Conservation (phyloP, 2,797 vertebrate genomes). For the Hydrolagus colliei region DNA sequence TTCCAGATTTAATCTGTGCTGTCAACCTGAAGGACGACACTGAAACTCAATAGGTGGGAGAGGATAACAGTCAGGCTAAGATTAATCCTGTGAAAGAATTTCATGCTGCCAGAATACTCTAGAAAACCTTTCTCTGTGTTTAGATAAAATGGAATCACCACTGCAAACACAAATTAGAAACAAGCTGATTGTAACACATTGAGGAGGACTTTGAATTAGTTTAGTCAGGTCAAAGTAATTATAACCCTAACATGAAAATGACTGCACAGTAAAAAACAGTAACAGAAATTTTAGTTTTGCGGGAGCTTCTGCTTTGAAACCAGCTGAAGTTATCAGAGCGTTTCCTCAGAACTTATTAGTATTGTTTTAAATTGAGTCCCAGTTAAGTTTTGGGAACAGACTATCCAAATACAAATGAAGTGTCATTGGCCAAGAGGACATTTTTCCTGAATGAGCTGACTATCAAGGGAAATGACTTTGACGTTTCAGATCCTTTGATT, state of each 20-base stretch:
- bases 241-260: background rate
- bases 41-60: background rate
- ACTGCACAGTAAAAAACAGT: background rate
- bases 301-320: constrained; percentile 3
- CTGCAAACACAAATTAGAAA: background rate
- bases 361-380: constrained; percentile 39
- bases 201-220: background rate
- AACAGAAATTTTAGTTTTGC: background rate
- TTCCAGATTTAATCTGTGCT: too few species aligned
- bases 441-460: constrained; percentile 62
- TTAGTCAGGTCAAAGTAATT: too few species aligned
- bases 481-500: constrained; percentile 71
- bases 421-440: constrained; percentile 64
- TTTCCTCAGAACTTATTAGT: background rate
- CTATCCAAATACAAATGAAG: constrained; percentile 62
- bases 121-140: background rate
- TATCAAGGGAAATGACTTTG: constrained; percentile 80
- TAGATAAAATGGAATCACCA: background rate
- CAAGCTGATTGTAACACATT: background rate
- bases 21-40: too few species aligned
- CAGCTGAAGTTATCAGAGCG: background rate
- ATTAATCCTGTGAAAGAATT: background rate
- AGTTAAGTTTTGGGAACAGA: constrained; percentile 57
- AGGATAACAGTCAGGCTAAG: background rate
- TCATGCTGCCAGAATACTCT: background rate